These are phyloP conservation scores for Cheilosia urbana DNA, from an alignment of 2,888 invertebrate genomes.

Conservation along the genomic window DNA sequence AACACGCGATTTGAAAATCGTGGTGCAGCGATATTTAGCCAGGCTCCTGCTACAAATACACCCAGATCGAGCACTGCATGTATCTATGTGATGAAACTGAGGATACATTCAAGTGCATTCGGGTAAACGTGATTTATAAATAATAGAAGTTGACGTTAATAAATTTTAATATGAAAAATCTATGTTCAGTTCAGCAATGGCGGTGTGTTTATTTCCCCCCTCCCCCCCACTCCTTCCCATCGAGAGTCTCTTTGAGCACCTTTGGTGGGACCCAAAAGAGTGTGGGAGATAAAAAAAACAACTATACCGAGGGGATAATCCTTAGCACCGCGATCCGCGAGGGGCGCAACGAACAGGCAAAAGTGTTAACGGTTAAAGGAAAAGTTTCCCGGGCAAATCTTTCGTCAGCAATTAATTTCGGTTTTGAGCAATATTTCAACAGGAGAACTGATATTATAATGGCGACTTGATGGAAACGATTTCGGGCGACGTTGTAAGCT, in stretches of 20 bases:
- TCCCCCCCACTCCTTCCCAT: too few species aligned
- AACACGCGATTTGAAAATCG: constrained; percentile 71
- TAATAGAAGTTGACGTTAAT: constrained; percentile 75
- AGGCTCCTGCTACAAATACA: constrained; percentile 37
- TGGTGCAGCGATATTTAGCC: constrained; percentile 55
- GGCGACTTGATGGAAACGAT: constrained; percentile 33
- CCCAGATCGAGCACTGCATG: neutral
- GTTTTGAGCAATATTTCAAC: constrained; percentile 58
- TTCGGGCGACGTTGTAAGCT: constrained; percentile 30
- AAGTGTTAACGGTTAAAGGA: constrained; percentile 53
- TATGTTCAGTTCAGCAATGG: constrained; percentile 52
- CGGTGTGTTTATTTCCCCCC: neutral
- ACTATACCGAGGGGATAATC: constrained; percentile 36
- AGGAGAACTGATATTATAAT: constrained; percentile 12
- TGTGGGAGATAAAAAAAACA: constrained; percentile 50
- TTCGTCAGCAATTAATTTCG: constrained; percentile 72
- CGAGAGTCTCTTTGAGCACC: constrained; percentile 19
- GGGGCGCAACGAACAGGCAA: constrained; percentile 14
- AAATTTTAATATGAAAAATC: constrained; percentile 75
- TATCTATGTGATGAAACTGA: constrained; percentile 31
- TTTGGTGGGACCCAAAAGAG: constrained; percentile 9
- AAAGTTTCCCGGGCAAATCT: constrained; percentile 43
- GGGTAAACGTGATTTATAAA: constrained; percentile 76
- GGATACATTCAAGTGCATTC: constrained; percentile 68
- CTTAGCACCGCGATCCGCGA: neutral